phyloP scores from a whole-genome alignment of 2,113 vertebrate genomes.

The Hippocampus comes region DNA sequence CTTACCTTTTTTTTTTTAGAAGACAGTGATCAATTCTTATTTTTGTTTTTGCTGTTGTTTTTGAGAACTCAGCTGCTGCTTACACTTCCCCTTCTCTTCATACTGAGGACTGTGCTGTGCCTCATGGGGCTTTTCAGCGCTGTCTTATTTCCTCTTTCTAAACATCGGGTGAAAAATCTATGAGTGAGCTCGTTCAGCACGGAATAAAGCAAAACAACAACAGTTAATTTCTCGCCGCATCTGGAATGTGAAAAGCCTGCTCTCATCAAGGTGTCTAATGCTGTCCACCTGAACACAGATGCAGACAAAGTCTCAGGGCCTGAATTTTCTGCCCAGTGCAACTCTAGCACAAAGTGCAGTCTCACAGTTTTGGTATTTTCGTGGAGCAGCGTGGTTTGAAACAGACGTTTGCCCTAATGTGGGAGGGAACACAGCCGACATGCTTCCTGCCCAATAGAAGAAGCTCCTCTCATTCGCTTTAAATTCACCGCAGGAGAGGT shows the following conservation, averaged over 20 bases:
- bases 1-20: slow-evolving; percentile 33
- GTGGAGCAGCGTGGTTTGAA: too few species aligned
- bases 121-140: slow-evolving; percentile 24
- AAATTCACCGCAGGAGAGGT: too few species aligned
- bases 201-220: slow-evolving; percentile 7
- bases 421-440: too few species aligned
- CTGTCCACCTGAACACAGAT: background rate
- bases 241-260: background rate
- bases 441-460: too few species aligned
- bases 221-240: background rate
- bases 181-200: slow-evolving; percentile 11
- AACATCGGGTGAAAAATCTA: slow-evolving; percentile 23
- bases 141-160: slow-evolving; percentile 56
- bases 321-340: too few species aligned
- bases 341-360: too few species aligned
- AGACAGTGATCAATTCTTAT: background rate
- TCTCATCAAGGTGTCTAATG: background rate
- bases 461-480: too few species aligned
- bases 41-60: background rate
- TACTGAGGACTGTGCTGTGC: background rate
- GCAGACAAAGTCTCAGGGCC: background rate
- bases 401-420: too few species aligned
- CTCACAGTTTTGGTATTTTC: too few species aligned
- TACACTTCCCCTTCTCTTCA: slow-evolving; percentile 40
- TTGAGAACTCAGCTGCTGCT: slow-evolving; percentile 8